A percentile compares a stretch with the other conserved stretches of the same genome.
Conservation (phyloP, 2,888 invertebrate species). For the Reticulitermes lucifugus region DNA sequence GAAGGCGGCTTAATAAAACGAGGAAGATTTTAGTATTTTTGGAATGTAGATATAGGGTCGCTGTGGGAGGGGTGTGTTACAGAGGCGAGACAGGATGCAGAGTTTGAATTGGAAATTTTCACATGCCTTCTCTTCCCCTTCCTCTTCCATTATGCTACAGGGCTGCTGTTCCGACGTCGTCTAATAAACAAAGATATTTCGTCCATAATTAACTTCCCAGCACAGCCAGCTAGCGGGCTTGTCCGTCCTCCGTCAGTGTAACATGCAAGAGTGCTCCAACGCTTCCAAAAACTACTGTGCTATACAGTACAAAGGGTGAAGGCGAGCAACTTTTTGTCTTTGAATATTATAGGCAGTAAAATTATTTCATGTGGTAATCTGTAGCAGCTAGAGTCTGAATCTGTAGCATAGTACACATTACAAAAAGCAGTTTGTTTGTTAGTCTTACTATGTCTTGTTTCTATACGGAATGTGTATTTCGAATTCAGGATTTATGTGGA, state of each 20-base stretch:
- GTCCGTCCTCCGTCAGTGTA: not conserved
- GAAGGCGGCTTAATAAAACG: conserved; percentile 27
- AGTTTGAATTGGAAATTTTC: conserved; percentile 38
- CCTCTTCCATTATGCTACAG: conserved; percentile 14
- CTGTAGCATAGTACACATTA: too few species aligned
- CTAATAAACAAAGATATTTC: conserved; percentile 52
- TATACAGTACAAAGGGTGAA: too few species aligned
- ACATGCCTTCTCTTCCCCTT: conserved; percentile 20
- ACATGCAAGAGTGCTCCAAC: conserved; percentile 14
- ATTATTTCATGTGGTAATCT: too few species aligned
- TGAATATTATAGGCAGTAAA: too few species aligned
- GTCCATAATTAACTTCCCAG: conserved; percentile 49
- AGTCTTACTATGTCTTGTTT: not conserved
- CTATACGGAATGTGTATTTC: too few species aligned
- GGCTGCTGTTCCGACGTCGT: conserved; percentile 38
- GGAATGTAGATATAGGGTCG: conserved; percentile 35
- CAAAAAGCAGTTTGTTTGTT: too few species aligned
- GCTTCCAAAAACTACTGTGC: not conserved
- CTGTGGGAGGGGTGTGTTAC: not conserved
- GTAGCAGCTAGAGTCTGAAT: too few species aligned
- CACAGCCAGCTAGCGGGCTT: conserved; percentile 23
- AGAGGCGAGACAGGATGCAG: not conserved
- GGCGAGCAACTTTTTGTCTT: too few species aligned
- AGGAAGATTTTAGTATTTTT: conserved; percentile 22
- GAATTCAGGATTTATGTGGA: too few species aligned